Evolutionary conservation across 2,113 vertebrate genomes (phyloP), one percentile per base, ranked within the genome.

Genomic region (Microcebus griseorufus): DNA sequence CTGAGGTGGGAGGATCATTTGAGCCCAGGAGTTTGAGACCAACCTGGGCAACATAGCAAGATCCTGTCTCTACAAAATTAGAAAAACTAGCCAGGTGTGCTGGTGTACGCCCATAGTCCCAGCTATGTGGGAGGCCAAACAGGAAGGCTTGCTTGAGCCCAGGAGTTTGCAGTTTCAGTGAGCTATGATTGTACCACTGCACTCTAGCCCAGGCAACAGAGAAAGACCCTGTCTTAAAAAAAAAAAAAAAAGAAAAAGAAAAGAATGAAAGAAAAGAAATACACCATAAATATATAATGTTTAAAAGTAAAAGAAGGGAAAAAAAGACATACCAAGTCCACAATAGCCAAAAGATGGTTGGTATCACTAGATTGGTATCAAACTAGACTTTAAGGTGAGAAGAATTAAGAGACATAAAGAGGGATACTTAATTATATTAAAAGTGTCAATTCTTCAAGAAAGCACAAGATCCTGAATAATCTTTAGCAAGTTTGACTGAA

Each of bases 231-330:
- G 62, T 64, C 25, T 62, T 25, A 20, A 55, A 55, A 55, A 55
- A 20, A 55, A 62, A 27, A 3, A 62, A 11, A 62, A 9, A 62
- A 62, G 27, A 23, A 10, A n/a, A n/a, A n/a, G n/a, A n/a, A n/a
- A n/a, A n/a, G n/a, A n/a, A n/a, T n/a, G 23, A 9, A 60, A 60
- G 58, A 60, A 23, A 75, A 80, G n/a, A 94, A 83, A 79, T 64
- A 72, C 16, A 72, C 3, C 27, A 84, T 23, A 72, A 93, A 32
- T 53, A 73, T 29, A n/a, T 10, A 42, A 48, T 39, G 14, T 7
- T 90, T 86, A 55, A 86, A 80, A 80, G 23, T 86, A 64, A 86
- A 85, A 72, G 13, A 55, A 58, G n/a, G 18, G 25, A 34, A 58
- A 45, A 76, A 75, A 65, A 51, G 34, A 53, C 22, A 67, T 8